phyloP scores from a whole-genome alignment of 2,113 vertebrate species.

The rabbit (Oryctolagus cuniculus) region DNA sequence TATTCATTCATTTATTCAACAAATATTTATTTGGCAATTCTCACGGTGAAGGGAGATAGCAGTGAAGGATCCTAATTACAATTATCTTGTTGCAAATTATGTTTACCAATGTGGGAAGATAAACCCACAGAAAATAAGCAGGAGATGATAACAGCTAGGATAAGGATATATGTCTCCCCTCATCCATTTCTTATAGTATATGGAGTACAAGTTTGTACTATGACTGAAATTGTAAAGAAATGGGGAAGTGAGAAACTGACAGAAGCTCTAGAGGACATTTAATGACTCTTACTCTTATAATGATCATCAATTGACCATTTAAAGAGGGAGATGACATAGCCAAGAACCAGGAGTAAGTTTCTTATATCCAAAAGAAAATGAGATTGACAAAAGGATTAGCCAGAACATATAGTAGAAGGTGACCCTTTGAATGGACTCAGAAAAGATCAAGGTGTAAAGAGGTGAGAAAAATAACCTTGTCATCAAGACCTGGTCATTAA shows the following conservation, averaged over 20 bases:
- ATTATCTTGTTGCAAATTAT: background rate
- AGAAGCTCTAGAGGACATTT: background rate
- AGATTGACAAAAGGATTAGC: constrained; percentile 63
- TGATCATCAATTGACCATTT: background rate
- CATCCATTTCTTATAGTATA: background rate
- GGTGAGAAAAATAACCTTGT: constrained; percentile 71
- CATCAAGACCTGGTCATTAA: constrained; percentile 79
- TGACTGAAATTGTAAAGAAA: background rate
- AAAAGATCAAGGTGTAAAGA: constrained; percentile 81
- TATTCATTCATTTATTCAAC: background rate
- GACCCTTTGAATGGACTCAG: constrained; percentile 73
- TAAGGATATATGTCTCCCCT: background rate
- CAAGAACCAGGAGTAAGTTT: background rate
- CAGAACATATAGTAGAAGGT: background rate
- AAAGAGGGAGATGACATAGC: background rate
- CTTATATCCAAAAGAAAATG: background rate
- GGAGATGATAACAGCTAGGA: background rate
- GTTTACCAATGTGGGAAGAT: background rate
- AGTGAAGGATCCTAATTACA: background rate
- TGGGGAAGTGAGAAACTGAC: background rate
- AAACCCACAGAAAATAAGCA: background rate
- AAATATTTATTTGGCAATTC: background rate
- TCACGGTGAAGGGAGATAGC: background rate
- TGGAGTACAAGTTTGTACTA: background rate
- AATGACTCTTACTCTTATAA: background rate